Base-by-base conservation (phyloP, 1,140 invertebrate species). In the Neotoxoptera formosana region DNA sequence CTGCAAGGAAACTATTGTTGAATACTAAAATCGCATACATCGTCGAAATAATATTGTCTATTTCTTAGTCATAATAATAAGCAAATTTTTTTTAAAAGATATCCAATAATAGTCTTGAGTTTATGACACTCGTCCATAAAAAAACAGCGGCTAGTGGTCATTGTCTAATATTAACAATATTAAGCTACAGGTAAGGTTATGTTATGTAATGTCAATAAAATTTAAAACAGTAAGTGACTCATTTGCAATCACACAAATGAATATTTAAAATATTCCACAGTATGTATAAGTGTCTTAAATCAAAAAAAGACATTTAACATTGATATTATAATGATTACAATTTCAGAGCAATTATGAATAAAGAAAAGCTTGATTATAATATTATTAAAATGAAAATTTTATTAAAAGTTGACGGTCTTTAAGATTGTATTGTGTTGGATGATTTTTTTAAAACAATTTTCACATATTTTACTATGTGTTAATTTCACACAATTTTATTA, bases 111-210 rank as follows among this genome's bases (percentile, higher is more conserved):
- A 17, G 45, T 87, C 4, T 41, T 41, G 41, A 41, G 41, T 41
- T 41, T 47, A 47, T 48, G 45, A 87, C 84, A 87, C 25, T 87
- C 45, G 30, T 87, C 14, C 30, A 87, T 87, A 87, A 11, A 87
- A 11, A 87, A 47, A 84, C 34, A 1, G n/a, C 11, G 36, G 25
- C 84, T 25, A 84, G 23, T 84, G 83, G 83, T 30, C 76, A 83
- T 36, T 36, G 76, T 81, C 76, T 81, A 81, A 81, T 81, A 81
- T 20, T 81, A 81, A 67, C 60, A 67, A 67, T 67, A 67, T 67
- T 67, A 67, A 67, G 14, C 60, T 67, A 67, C 30, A 67, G 30
- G 9, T 67, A 25, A 67, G 60, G 60, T 67, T 67, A 67, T 25
- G 60, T 67, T 67, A 67, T 30, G 60, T 67, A 67, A 67, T 67